phyloP scores from a whole-genome alignment of 2,113 vertebrate genomes.

The Phalacrocorax carbo region DNA sequence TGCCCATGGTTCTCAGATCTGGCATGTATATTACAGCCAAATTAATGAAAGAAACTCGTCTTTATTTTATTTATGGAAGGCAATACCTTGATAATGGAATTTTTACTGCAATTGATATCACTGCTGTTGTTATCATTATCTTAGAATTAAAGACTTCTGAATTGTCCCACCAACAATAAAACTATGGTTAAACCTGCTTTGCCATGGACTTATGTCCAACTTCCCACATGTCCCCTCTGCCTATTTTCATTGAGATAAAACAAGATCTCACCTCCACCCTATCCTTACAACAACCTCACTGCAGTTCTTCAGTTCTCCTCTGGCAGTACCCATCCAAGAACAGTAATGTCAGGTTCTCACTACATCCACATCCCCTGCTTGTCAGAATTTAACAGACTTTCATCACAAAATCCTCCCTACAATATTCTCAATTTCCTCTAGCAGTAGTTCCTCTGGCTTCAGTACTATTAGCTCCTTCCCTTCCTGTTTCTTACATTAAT shows the following conservation, averaged over 20 bases:
- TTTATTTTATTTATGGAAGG: not conserved
- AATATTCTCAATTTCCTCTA: not conserved
- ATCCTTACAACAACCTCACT: not conserved
- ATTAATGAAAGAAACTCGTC: not conserved
- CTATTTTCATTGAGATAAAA: not conserved
- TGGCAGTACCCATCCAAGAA: not conserved
- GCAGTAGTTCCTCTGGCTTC: not conserved
- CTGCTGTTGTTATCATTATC: fast-evolving
- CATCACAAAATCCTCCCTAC: not conserved
- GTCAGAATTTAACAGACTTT: not conserved
- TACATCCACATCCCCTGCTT: not conserved
- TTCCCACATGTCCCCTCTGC: not conserved
- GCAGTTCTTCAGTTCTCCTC: not conserved
- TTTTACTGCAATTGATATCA: not conserved
- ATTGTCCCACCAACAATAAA: not conserved
- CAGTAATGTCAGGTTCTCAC: not conserved
- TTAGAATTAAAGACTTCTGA: not conserved
- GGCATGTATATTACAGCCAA: not conserved
- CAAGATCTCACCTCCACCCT: not conserved
- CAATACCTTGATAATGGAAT: not conserved
- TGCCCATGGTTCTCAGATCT: not conserved
- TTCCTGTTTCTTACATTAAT: not conserved
- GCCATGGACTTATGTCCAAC: not conserved
- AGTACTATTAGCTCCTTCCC: not conserved
- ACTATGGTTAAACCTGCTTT: not conserved